Conservation (phyloP, 2,888 invertebrate species). For the Agrotis puta region DNA sequence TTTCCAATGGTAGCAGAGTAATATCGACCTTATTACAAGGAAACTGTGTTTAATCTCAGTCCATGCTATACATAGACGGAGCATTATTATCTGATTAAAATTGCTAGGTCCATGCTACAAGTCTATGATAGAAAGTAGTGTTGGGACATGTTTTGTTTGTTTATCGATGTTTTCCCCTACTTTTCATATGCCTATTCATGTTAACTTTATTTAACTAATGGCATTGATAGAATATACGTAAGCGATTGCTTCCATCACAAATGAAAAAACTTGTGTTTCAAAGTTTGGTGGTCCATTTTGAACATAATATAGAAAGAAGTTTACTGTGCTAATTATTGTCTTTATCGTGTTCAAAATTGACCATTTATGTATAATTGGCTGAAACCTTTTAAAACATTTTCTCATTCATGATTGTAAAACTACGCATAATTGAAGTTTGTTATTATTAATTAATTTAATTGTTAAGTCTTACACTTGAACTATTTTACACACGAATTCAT, state of each 20-base stretch:
- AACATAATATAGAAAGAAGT: neutral
- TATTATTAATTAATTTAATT: slow-evolving; percentile 55
- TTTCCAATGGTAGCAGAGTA: too few species aligned
- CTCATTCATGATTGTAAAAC: slow-evolving; percentile 22
- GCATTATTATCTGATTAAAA: too few species aligned
- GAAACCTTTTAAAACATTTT: slow-evolving; percentile 1
- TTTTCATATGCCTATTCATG: slow-evolving; percentile 3
- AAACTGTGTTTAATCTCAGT: too few species aligned
- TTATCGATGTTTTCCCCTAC: neutral
- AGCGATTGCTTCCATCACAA: slow-evolving; percentile 40
- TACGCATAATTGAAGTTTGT: slow-evolving; percentile 59
- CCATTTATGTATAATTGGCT: neutral
- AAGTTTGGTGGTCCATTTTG: slow-evolving; percentile 20
- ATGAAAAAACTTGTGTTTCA: neutral
- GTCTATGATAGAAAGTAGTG: slow-evolving; percentile 4
- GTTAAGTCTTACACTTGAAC: slow-evolving; percentile 64
- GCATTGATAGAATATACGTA: slow-evolving; percentile 1
- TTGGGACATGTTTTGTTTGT: slow-evolving; percentile 8
- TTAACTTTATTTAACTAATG: slow-evolving; percentile 1
- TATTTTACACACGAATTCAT: slow-evolving; percentile 42
- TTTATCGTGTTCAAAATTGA: slow-evolving; percentile 2
- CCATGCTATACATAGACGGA: too few species aligned
- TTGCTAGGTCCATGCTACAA: too few species aligned
- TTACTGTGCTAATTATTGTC: neutral
- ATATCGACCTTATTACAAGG: too few species aligned